These are phyloP conservation scores for Fopius arisanus DNA, from an alignment of 1,140 invertebrate genomes.

Conservation along the genomic window DNA sequence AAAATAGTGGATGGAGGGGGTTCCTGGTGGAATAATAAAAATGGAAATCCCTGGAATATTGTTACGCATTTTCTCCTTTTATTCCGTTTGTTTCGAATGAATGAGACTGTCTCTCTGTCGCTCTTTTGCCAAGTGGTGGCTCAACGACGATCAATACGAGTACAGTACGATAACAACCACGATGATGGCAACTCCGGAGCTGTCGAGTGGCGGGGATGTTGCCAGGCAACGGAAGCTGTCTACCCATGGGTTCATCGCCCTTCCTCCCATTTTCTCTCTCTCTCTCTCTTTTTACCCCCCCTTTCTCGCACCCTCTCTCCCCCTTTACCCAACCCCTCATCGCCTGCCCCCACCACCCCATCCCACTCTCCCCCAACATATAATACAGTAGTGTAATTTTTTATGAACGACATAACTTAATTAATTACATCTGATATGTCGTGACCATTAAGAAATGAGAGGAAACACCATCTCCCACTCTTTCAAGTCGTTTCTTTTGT, in stretches of 20 bases:
- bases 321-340: not conserved
- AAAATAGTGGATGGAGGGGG: too few relatives aligned
- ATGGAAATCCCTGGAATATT: not conserved
- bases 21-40: not conserved
- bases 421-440: constrained; percentile 6
- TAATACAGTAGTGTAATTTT: not conserved
- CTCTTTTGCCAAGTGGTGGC: constrained; percentile 20
- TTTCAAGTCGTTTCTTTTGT: not conserved
- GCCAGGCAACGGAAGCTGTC: constrained; percentile 61
- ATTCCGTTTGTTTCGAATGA: not conserved
- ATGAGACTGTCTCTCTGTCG: constrained; percentile 15
- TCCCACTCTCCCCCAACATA: constrained; percentile 20
- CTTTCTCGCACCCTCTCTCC: constrained; percentile 32
- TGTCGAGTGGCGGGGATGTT: constrained; percentile 43
- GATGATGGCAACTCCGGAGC: constrained; percentile 21
- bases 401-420: constrained; percentile 4
- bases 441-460: not conserved
- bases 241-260: constrained; percentile 54
- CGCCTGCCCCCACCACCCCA: constrained; percentile 11
- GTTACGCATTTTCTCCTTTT: not conserved
- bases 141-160: constrained; percentile 29
- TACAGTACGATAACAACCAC: constrained; percentile 22
- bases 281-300: constrained; percentile 30
- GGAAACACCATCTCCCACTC: not conserved
- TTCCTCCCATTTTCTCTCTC: constrained; percentile 40